phyloP scores from a whole-genome alignment of 2,113 vertebrate genomes.

The Peromyscus californicus region DNA sequence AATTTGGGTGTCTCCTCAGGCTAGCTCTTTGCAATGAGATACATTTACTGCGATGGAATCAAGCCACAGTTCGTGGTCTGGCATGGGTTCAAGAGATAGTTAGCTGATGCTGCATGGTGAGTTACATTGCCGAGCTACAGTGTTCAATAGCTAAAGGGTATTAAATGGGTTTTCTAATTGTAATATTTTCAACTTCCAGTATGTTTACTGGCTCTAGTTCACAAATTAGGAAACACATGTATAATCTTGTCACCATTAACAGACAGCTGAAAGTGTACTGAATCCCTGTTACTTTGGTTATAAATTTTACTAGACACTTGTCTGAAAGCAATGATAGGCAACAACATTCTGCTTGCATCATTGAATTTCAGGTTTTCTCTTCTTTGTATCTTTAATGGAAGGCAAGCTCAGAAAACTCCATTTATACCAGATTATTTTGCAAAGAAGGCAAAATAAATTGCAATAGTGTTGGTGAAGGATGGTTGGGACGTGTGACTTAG shows the following conservation, averaged over 20 bases:
- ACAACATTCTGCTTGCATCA: slow-evolving; percentile 11
- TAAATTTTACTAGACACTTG: not conserved
- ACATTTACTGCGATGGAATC: not conserved
- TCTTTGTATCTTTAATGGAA: not conserved
- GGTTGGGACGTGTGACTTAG: not conserved
- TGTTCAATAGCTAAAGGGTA: not conserved
- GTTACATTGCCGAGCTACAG: not conserved
- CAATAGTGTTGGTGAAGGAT: not conserved
- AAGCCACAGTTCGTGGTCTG: not conserved
- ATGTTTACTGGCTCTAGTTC: not conserved
- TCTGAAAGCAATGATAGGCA: slow-evolving; percentile 13
- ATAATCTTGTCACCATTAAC: not conserved
- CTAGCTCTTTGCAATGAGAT: not conserved
- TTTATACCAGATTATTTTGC: not conserved
- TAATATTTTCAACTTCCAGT: not conserved
- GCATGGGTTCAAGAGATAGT: not conserved
- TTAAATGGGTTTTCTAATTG: not conserved
- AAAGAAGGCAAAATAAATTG: not conserved
- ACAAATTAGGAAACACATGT: not conserved
- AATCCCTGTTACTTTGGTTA: not conserved
- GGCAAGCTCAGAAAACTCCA: slow-evolving; percentile 11
- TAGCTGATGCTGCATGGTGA: no score
- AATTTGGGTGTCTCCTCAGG: not conserved
- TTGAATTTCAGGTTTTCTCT: not conserved
- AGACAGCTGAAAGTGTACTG: not conserved